phyloP scores from a whole-genome alignment of 35 echinoderm and acorn worm species.

The Anneissia japonica region DNA sequence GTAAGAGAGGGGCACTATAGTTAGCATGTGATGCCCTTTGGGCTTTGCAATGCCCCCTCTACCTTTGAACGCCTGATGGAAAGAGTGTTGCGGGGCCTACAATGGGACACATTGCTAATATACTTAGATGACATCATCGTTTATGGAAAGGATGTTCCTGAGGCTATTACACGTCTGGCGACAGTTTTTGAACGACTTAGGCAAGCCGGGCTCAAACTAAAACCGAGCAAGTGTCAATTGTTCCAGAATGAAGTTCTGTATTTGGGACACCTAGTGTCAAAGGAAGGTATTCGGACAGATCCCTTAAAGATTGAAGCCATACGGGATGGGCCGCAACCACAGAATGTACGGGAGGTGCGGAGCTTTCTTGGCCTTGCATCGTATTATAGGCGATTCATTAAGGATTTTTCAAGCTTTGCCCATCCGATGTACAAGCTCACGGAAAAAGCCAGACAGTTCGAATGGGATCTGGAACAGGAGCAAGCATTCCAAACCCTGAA shows the following conservation, averaged over 20 bases:
- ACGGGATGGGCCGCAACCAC: constrained; percentile 35
- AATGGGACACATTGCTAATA: neutral
- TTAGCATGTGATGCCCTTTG: constrained; percentile 24
- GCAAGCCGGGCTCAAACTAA: constrained; percentile 43
- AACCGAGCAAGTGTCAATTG: constrained; percentile 28
- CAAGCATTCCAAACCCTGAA: constrained; percentile 23
- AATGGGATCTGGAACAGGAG: constrained; percentile 15
- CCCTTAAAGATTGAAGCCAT: constrained; percentile 13
- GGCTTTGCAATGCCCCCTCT: constrained; percentile 20
- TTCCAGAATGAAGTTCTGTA: constrained; percentile 14
- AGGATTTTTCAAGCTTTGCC: constrained; percentile 31
- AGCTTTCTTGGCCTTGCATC: constrained; percentile 33
- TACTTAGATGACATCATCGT: constrained; percentile 15
- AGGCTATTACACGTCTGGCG: constrained; percentile 12
- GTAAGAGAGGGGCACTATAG: neutral
- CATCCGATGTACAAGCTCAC: constrained; percentile 24
- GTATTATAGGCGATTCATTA: constrained; percentile 49
- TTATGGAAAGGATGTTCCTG: neutral
- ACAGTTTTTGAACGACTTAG: constrained; percentile 23
- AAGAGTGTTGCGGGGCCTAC: constrained; percentile 2
- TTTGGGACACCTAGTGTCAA: constrained; percentile 47
- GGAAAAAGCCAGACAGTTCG: constrained; percentile 5
- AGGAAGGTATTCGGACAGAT: constrained; percentile 23
- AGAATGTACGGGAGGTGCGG: constrained; percentile 20
- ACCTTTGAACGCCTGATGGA: constrained; percentile 49